Conservation (phyloP, 2,888 invertebrate species). For the Nephrotoma guestfalica region DNA sequence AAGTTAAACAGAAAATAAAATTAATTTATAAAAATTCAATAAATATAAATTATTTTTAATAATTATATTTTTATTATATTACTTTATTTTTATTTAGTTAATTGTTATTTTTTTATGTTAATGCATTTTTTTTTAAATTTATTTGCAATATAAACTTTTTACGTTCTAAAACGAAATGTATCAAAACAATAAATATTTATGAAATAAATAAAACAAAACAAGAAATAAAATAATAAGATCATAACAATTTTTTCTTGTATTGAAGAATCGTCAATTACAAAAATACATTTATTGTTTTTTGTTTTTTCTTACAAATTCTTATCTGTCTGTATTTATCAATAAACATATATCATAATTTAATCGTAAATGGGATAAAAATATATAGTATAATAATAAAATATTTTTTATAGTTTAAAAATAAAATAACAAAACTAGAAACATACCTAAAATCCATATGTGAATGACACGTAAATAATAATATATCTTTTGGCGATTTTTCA, state of each 20-base stretch:
- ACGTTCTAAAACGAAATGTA: background rate
- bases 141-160: background rate
- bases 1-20: background rate
- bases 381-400: background rate
- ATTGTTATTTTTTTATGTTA: background rate
- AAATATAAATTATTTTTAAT: background rate
- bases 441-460: background rate
- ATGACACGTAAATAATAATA: background rate
- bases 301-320: background rate
- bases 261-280: conserved; percentile 4
- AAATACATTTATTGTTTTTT: background rate
- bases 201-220: background rate
- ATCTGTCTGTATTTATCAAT: background rate
- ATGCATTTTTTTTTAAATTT: background rate
- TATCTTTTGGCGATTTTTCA: conserved; percentile 4
- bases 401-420: background rate
- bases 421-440: too few relatives aligned
- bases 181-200: background rate
- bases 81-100: background rate
- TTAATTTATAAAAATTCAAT: background rate
- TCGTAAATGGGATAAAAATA: conserved; percentile 4
- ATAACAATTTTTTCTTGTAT: conserved; percentile 1
- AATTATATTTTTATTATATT: background rate
- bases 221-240: background rate
- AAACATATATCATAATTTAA: background rate